Conservation (phyloP, 2,888 invertebrate species). For the Drosophila multiciliata region DNA sequence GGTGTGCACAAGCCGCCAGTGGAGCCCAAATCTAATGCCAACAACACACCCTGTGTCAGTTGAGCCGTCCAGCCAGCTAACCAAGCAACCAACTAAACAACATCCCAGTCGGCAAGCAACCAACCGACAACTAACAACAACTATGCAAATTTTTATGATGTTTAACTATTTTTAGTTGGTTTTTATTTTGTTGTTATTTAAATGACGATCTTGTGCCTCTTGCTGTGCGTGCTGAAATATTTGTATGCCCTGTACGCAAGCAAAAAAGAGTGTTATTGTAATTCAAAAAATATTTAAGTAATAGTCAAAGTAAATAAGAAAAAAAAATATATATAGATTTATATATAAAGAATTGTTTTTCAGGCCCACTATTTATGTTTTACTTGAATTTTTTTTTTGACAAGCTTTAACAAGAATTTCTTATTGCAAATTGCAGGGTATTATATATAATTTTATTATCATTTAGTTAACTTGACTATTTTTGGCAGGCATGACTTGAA, state of each 20-base stretch:
- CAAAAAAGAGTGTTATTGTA: not conserved
- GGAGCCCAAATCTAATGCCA: constrained; percentile 10
- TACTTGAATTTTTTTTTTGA: not conserved
- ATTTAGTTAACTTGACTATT: not conserved
- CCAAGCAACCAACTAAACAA: constrained; percentile 57
- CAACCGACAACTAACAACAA: constrained; percentile 74
- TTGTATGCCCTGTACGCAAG: constrained; percentile 24
- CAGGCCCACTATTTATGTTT: not conserved
- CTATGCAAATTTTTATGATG: constrained; percentile 80
- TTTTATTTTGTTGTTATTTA: constrained; percentile 77
- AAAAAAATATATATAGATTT: not conserved
- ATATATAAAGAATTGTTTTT: not conserved
- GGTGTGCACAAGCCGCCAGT: constrained; percentile 35
- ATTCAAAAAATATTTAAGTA: not conserved
- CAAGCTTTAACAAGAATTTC: not conserved
- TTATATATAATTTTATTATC: not conserved
- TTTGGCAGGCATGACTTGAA: not conserved
- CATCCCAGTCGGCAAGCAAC: constrained; percentile 26
- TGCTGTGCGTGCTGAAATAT: constrained; percentile 28
- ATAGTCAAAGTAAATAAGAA: not conserved
- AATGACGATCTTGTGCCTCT: constrained; percentile 67
- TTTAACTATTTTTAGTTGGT: constrained; percentile 78
- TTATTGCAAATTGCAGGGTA: not conserved
- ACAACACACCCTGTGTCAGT: constrained; percentile 54
- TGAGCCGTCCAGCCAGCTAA: constrained; percentile 20